Base-by-base conservation (phyloP, 2,113 vertebrate species). In the Macrotis lagotis region DNA sequence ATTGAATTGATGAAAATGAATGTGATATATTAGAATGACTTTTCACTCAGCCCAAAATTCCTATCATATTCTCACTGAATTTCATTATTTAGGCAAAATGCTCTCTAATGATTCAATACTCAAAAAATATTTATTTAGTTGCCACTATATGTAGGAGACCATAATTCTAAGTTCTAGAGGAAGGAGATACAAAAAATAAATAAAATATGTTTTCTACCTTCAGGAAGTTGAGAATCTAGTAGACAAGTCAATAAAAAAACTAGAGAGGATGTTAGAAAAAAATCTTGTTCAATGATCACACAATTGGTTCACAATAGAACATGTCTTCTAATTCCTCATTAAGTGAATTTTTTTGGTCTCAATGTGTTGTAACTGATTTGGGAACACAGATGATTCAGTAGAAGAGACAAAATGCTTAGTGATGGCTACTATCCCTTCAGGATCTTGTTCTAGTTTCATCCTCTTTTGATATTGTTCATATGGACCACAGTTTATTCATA, bases 61-160 rank as follows among this genome's bases (percentile, higher is more conserved):
- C 89, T 48, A 90, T 96, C 51, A 55, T 91, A 89, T 52, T 2
- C 93, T 92, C 90, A 51, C 66, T 92, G 48, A 93, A 88, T 92
- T 95, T 92, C 91, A 26, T 25, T 8, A 22, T 48, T 74, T n/a
- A 93, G 51, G 49, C 0, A 51, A 44, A 83, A 16, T 83, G 16
- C 66, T 83, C 14, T 44, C n/a, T 83, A 24, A 83, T 83, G n/a
- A 83, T 44, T 83, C 66, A 83, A 44, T 44, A 44, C 16, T 83
- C n/a, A 44, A 44, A 16, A 44, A 83, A 44, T 16, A 83, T 66
- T 28, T 55, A 28, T 74, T 44, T 22, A 83, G 37, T 83, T 83
- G 19, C 26, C 66, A 44, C 5, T 44, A 24, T 44, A 2, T 83
- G 19, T 44, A 44, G 66, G 66, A n/a, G 19, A 1, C n/a, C 2